Conservation (phyloP, 2,113 vertebrate genomes). For the Mesocricetus auratus region DNA sequence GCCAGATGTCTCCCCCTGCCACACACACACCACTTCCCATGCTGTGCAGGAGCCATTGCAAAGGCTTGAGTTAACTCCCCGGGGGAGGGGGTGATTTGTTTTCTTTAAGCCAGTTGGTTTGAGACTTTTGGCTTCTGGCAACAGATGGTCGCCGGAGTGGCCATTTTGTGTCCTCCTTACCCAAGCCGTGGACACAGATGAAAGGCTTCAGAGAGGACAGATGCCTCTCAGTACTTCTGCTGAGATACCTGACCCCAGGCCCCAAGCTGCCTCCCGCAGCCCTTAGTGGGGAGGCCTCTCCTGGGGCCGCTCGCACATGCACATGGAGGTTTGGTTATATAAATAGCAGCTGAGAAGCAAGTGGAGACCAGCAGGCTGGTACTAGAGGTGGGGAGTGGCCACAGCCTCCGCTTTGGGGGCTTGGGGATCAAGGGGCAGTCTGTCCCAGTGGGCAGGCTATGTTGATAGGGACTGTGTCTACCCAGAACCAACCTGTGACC, state of each 20-base stretch:
- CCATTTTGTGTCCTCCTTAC: slow-evolving; percentile 51
- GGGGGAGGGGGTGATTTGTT: not conserved
- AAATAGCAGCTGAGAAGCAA: not conserved
- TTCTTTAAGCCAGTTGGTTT: slow-evolving; percentile 73
- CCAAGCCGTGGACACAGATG: slow-evolving; percentile 23
- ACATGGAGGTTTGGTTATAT: not conserved
- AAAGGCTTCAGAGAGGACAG: slow-evolving; percentile 20
- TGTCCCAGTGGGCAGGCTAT: not conserved
- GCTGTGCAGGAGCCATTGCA: fast-evolving
- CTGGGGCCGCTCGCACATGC: not conserved
- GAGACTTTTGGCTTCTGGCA: slow-evolving; percentile 69
- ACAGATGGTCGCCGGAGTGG: slow-evolving; percentile 82
- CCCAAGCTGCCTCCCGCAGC: not conserved
- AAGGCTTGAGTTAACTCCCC: not conserved
- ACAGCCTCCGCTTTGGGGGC: not conserved
- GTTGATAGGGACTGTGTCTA: no score
- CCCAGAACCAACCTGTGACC: not conserved
- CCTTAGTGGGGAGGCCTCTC: not conserved
- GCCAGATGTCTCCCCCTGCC: not conserved
- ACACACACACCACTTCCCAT: not conserved
- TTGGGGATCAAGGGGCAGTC: not conserved
- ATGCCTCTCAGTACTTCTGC: not conserved
- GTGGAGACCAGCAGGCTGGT: not conserved
- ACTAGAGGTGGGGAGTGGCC: not conserved
- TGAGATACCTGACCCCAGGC: not conserved